Evolutionary conservation across 1,140 invertebrate species (phyloP), one percentile per base, ranked within the genome.

Genomic region (Scaptomyza hsui): DNA sequence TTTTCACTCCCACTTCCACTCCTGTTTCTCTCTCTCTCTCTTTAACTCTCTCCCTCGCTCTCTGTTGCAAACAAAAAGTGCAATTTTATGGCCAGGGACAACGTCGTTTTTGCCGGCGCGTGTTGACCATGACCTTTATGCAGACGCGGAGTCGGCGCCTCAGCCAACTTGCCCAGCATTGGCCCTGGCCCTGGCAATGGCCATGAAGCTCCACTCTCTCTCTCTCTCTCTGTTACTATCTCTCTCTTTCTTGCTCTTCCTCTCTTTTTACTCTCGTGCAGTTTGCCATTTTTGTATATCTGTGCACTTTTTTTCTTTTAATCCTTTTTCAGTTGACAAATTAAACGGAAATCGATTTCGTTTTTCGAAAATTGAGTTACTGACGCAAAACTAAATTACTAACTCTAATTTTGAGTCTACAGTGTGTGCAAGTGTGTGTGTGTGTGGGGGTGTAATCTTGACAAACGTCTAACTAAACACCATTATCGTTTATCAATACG

Each of bases 291-390:
- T 29, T 47, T 45, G n/a, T 32, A 39, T 63, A 5, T 10, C 10
- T 26, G 19, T 55, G 75, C 64, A 15, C 71, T 52, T 71, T 71
- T 52, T 42, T 49, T 44, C 45, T 60, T 55, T 53, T 47, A 42
- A 55, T 53, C 72, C 60, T 75, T 79, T 75, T 21, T 21, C 4
- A 12, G 63, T 64, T 68, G 64, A 75, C 74, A 82, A 73, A 79
- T 86, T 78, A 71, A 88, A 63, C 81, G 81, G 81, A 86, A 86
- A 86, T 86, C 81, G 81, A 86, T 86, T 86, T 78, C 65, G 74
- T 41, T 81, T 80, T 77, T 65, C 0, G 12, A 39, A 86, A 86
- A 86, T 88, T 86, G 59, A 82, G 67, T 82, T 68, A 68, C 56
- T 68, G 56, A 68, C 48, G 69, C 37, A 71, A 60, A 57, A 52